phyloP scores from a whole-genome alignment of 2,797 vertebrate species.

The Micropoecilia bifurca region DNA sequence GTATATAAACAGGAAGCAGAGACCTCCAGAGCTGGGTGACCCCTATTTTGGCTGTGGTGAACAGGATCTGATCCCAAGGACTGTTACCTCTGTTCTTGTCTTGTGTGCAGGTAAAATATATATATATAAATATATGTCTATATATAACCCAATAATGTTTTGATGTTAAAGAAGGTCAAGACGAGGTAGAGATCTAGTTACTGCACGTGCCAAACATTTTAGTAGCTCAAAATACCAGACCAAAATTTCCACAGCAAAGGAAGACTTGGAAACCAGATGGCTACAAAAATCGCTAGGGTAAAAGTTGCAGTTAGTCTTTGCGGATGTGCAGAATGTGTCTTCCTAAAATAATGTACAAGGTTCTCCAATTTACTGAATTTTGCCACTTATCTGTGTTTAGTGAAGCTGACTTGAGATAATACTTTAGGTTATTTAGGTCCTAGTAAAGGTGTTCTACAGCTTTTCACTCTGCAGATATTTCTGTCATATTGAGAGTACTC shows the following conservation, averaged over 20 bases:
- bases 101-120: constrained; percentile 80
- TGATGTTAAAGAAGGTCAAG: constrained; percentile 15
- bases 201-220: constrained; percentile 19
- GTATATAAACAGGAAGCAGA: constrained; percentile 79
- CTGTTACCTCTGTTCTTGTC: constrained; percentile 84
- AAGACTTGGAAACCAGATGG: constrained; percentile 8
- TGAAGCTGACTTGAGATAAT: constrained; percentile 5
- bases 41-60: constrained; percentile 84
- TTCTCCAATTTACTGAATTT: constrained; percentile 1
- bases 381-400: background rate
- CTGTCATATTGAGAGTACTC: constrained; percentile 25
- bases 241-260: background rate
- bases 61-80: constrained; percentile 87
- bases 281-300: background rate
- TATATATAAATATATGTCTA: background rate
- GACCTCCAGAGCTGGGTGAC: constrained; percentile 79
- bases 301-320: constrained; percentile 16
- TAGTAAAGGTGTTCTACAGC: background rate
- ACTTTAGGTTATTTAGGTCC: background rate
- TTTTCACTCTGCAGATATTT: constrained; percentile 10
- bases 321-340: constrained; percentile 17
- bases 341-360: background rate
- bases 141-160: constrained; percentile 27
- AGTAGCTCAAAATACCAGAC: constrained; percentile 5
- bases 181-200: constrained; percentile 12